A percentile compares a stretch with the other conserved stretches of the same genome.
Conservation (phyloP, 2,113 vertebrate genomes). For the Eclectus roratus region DNA sequence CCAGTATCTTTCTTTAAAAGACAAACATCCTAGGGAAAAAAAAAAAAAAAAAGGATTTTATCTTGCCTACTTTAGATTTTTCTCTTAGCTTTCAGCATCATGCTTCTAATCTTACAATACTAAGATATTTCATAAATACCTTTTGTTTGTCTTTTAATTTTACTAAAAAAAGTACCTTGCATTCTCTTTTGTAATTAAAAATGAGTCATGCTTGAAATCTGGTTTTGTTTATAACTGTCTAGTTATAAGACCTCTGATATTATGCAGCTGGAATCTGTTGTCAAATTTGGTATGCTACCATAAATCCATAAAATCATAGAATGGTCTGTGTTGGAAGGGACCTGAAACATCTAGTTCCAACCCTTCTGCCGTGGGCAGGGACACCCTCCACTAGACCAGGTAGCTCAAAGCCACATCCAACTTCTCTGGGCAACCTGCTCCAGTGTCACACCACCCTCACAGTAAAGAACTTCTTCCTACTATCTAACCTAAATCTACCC, state of each 20-base stretch:
- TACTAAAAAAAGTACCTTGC: neutral
- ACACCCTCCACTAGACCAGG: neutral
- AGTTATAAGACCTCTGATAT: neutral
- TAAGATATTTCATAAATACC: constrained; percentile 24
- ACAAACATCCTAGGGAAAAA: constrained; percentile 39
- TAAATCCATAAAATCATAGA: neutral
- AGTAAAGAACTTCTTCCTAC: neutral
- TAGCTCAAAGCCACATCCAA: neutral
- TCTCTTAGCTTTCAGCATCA: constrained; percentile 38
- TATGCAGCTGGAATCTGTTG: neutral
- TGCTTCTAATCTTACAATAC: neutral
- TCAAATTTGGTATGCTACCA: neutral
- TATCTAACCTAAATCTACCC: neutral
- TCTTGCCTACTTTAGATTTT: constrained; percentile 53
- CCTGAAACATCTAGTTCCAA: neutral
- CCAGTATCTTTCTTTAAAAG: neutral
- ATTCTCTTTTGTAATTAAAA: constrained; percentile 8
- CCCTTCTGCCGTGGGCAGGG: neutral
- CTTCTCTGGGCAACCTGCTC: neutral
- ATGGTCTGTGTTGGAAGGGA: neutral
- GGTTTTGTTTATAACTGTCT: neutral
- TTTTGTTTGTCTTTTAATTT: constrained; percentile 33
- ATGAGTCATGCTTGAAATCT: neutral
- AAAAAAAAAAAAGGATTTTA: constrained; percentile 31
- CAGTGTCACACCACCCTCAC: neutral